Evolutionary conservation across 1,140 invertebrate genomes (phyloP).

Genomic region (Cryptotermes secundus): DNA sequence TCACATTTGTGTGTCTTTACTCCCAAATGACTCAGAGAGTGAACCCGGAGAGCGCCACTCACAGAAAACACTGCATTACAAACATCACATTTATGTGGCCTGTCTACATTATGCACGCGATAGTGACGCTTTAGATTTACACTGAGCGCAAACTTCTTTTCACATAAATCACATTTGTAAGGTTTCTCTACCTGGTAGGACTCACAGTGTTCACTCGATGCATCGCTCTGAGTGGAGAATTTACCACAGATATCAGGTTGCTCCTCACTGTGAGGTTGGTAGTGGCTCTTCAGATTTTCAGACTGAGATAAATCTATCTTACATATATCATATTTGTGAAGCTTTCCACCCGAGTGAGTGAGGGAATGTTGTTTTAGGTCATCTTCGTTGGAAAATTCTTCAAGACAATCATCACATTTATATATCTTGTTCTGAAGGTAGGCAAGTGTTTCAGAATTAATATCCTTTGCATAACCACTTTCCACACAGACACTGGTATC

Average conservation of each 20-base stretch:
- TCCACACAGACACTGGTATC: too few species aligned
- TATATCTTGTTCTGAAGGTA: too few species aligned
- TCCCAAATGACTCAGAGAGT: not conserved
- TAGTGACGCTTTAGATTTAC: not conserved
- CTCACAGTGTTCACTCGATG: not conserved
- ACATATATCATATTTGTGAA: not conserved
- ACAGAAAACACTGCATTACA: not conserved
- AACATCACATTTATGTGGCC: not conserved
- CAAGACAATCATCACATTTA: too few species aligned
- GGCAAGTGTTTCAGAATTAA: too few species aligned
- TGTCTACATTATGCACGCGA: not conserved
- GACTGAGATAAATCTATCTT: too few species aligned
- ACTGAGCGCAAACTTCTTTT: not conserved
- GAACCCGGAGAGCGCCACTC: not conserved
- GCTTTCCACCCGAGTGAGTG: not conserved
- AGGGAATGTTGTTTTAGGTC: too few species aligned
- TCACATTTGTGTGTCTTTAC: not conserved
- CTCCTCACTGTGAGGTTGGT: too few species aligned
- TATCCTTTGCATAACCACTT: too few species aligned
- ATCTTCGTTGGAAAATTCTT: too few species aligned
- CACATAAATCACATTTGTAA: not conserved
- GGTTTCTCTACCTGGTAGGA: not conserved
- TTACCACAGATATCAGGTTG: too few species aligned
- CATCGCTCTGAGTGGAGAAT: not conserved
- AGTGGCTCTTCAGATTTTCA: too few species aligned